phyloP scores from a whole-genome alignment of 2,888 invertebrate species.

The Mimachlamys varia region DNA sequence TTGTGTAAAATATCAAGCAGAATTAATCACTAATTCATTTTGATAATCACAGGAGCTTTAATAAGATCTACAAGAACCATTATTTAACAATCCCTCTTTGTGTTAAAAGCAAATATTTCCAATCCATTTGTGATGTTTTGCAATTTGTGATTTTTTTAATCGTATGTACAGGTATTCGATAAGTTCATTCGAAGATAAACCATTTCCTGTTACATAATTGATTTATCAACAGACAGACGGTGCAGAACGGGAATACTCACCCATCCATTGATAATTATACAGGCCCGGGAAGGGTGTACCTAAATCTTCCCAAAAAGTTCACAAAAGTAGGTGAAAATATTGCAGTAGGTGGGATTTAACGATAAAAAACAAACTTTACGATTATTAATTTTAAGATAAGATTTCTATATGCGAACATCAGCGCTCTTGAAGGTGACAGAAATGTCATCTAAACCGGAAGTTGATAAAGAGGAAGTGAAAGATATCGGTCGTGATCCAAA shows the following conservation, averaged over 20 bases:
- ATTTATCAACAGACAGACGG: not conserved
- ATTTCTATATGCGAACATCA: not conserved
- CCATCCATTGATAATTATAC: not conserved
- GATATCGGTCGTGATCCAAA: not conserved
- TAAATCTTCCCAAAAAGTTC: not conserved
- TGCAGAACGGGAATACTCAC: not conserved
- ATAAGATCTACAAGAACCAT: no score
- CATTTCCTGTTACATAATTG: not conserved
- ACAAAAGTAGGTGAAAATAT: not conserved
- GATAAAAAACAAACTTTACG: not conserved
- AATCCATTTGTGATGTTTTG: not conserved
- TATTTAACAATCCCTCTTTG: no score
- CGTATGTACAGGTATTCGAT: not conserved
- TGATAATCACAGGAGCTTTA: no score
- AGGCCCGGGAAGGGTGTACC: not conserved
- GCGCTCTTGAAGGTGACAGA: not conserved
- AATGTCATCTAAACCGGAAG: constrained; percentile 25
- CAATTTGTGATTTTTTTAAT: not conserved
- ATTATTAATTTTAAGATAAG: not conserved
- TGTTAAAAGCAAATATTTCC: no score
- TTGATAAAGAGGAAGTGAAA: constrained; percentile 11
- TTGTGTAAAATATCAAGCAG: no score
- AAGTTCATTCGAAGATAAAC: not conserved
- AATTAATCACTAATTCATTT: no score
- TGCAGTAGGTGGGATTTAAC: not conserved